Conservation (phyloP, 2,113 vertebrate species). For the Hydrolagus affinis region DNA sequence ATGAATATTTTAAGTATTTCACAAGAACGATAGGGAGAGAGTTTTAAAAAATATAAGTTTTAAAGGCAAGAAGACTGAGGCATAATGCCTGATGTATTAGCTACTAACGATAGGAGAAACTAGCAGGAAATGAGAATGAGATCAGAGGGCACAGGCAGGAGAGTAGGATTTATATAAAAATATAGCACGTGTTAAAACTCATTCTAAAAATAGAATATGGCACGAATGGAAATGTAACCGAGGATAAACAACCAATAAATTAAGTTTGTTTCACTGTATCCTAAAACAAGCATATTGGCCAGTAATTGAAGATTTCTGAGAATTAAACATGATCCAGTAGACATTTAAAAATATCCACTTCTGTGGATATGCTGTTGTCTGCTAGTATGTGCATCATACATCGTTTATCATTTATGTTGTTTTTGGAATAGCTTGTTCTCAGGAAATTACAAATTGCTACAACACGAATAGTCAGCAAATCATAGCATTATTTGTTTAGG, state of each 20-base stretch:
- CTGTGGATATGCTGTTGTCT: not conserved
- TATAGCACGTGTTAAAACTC: no score
- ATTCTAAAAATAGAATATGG: not conserved
- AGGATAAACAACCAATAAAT: constrained; percentile 27
- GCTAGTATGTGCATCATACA: constrained; percentile 14
- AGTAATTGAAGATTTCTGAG: not conserved
- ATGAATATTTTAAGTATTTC: no score
- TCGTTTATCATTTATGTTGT: constrained; percentile 7
- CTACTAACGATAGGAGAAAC: no score
- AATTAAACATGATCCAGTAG: not conserved
- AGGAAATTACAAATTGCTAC: no score
- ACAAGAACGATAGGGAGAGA: no score
- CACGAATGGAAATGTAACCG: not conserved
- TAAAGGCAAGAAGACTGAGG: no score
- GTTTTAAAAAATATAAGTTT: no score
- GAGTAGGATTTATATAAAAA: no score
- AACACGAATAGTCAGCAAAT: not conserved
- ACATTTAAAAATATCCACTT: constrained; percentile 28
- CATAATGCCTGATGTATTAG: no score
- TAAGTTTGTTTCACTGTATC: not conserved
- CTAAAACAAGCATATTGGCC: constrained; percentile 25
- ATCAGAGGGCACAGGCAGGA: no score
- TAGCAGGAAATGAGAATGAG: no score
- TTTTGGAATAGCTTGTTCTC: not conserved
- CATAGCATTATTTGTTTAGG: not conserved